A percentile compares a stretch with the other conserved stretches of the same genome.
These are phyloP conservation scores for Esox lucius DNA, from an alignment of 2,797 vertebrate species.

Conservation along the genomic window DNA sequence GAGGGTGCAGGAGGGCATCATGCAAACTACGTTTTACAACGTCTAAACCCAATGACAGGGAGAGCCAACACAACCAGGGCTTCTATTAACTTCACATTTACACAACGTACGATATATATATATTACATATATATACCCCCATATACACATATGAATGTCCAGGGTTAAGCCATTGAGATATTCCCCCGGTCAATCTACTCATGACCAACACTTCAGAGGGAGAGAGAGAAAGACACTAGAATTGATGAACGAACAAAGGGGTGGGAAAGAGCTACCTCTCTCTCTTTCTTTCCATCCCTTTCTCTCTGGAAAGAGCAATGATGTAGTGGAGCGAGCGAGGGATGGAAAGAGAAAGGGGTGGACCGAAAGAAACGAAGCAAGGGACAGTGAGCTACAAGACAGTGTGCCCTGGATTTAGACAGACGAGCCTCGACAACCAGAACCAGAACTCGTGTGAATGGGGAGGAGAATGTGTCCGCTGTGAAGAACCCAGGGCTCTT, in stretches of 20 bases:
- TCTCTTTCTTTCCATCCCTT: too few species aligned
- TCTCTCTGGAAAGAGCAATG: neutral
- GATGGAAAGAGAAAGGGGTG: neutral
- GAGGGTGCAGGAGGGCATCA: constrained; percentile 66
- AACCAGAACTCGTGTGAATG: neutral
- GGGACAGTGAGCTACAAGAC: neutral
- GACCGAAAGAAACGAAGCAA: neutral
- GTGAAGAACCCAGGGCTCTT: neutral
- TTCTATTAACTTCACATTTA: constrained; percentile 47
- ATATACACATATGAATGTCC: constrained; percentile 54
- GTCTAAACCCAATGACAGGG: constrained; percentile 50
- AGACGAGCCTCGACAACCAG: neutral
- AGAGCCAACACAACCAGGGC: constrained; percentile 35
- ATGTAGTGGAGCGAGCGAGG: neutral
- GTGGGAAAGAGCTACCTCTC: neutral
- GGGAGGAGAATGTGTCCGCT: neutral
- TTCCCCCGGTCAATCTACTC: constrained; percentile 8
- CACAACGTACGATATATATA: constrained; percentile 40
- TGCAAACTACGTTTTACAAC: constrained; percentile 78
- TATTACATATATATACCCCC: neutral
- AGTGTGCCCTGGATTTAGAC: neutral
- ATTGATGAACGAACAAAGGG: neutral
- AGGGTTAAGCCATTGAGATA: neutral
- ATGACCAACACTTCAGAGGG: constrained; percentile 15
- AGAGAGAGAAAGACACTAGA: neutral